phyloP scores from a whole-genome alignment of 1,140 invertebrate genomes.

The Zaprionus gabonicus region DNA sequence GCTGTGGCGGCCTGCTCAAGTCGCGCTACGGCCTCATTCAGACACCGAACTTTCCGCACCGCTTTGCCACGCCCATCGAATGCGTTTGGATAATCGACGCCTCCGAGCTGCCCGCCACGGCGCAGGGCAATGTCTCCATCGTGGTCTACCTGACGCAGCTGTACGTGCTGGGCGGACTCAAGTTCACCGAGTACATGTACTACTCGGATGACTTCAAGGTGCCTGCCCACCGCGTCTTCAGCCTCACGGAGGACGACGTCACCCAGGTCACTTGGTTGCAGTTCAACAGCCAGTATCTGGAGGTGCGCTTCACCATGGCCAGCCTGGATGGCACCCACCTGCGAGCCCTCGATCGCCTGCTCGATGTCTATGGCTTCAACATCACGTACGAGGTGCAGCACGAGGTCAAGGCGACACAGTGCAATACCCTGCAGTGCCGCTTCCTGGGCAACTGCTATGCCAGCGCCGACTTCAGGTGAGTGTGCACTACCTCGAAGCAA shows the following conservation, averaged over 20 bases:
- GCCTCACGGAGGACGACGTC: slow-evolving; percentile 89
- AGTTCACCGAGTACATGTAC: slow-evolving; percentile 93
- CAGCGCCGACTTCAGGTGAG: slow-evolving; percentile 89
- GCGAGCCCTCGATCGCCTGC: slow-evolving; percentile 90
- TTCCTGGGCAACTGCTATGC: slow-evolving; percentile 93
- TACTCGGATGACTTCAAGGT: slow-evolving; percentile 90
- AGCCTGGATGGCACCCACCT: slow-evolving; percentile 92
- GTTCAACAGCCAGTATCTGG: slow-evolving; percentile 90
- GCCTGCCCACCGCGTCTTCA: slow-evolving; percentile 85
- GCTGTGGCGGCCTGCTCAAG: slow-evolving; percentile 88
- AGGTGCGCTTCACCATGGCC: slow-evolving; percentile 90
- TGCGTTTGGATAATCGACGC: slow-evolving; percentile 95
- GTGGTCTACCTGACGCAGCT: slow-evolving; percentile 95
- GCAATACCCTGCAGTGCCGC: slow-evolving; percentile 91
- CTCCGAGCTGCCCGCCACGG: slow-evolving; percentile 84
- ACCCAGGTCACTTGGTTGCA: slow-evolving; percentile 89
- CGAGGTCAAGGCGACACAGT: slow-evolving; percentile 87
- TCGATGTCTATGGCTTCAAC: slow-evolving; percentile 96
- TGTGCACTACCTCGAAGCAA: too few relatives aligned
- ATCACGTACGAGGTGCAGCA: slow-evolving; percentile 93
- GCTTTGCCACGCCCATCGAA: slow-evolving; percentile 91
- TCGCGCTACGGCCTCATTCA: slow-evolving; percentile 89
- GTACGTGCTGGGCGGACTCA: slow-evolving; percentile 92
- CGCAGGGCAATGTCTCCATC: slow-evolving; percentile 87
- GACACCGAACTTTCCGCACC: slow-evolving; percentile 92